Evolutionary conservation across 2,888 invertebrate species (phyloP).

Genomic region (Myathropa florea): DNA sequence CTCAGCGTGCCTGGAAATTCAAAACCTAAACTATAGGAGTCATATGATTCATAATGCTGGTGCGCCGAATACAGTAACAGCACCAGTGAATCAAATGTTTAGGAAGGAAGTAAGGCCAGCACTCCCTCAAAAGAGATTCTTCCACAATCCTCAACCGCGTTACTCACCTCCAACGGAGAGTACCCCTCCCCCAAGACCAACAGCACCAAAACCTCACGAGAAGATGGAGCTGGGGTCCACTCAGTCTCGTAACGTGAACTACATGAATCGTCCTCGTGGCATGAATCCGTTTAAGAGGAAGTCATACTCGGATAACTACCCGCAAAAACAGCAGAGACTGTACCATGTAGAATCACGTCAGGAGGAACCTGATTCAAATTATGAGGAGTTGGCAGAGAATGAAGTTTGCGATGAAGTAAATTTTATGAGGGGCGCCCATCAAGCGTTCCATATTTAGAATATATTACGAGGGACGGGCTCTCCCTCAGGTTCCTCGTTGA

Average conservation of each 20-base stretch:
- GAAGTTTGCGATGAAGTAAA: neutral
- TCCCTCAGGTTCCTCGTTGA: no score
- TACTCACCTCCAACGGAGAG: no score
- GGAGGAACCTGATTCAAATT: neutral
- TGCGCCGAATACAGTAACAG: no score
- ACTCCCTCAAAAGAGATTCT: neutral
- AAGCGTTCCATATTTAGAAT: slow-evolving; percentile 6
- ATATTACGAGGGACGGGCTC: no score
- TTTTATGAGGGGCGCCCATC: slow-evolving; percentile 12
- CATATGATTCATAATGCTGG: no score
- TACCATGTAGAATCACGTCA: neutral
- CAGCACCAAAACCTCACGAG: neutral
- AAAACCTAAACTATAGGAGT: no score
- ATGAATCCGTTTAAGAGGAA: neutral
- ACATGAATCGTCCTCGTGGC: slow-evolving; percentile 1
- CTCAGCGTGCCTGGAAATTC: no score
- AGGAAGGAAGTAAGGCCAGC: neutral
- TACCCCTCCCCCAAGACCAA: no score
- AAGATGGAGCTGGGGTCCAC: neutral
- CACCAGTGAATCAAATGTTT: neutral
- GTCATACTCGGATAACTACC: neutral
- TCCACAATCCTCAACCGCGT: no score
- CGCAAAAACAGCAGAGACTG: neutral
- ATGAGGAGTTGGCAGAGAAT: neutral
- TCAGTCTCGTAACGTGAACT: neutral